Evolutionary conservation across 2,888 invertebrate species (phyloP).

Genomic region (Hyposoter didymator): DNA sequence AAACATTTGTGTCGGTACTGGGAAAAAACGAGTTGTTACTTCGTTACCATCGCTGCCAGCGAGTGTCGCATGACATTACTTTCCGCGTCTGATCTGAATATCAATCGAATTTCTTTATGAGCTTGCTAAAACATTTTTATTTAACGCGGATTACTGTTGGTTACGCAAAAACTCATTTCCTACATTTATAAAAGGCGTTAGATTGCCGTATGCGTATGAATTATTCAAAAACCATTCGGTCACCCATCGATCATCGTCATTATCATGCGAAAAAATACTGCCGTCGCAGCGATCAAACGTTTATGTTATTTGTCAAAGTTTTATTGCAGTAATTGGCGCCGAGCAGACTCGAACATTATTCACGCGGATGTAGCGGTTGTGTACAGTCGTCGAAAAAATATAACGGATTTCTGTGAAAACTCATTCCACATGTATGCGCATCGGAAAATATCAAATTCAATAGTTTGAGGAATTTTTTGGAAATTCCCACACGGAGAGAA

Average conservation of each 20-base stretch:
- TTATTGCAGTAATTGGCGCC: conserved; percentile 3
- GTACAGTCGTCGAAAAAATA: neutral
- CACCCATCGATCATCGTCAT: conserved; percentile 18
- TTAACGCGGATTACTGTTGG: neutral
- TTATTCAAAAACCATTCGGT: conserved; percentile 27
- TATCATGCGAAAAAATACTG: neutral
- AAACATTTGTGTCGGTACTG: conserved; percentile 22
- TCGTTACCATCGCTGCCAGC: neutral
- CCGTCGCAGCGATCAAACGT: conserved; percentile 1
- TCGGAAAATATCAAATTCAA: neutral
- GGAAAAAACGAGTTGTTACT: conserved; percentile 12
- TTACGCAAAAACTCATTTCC: conserved; percentile 29
- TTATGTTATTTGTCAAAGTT: conserved; percentile 6
- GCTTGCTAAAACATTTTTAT: conserved; percentile 15
- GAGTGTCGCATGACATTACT: conserved; percentile 5
- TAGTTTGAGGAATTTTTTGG: too few species aligned
- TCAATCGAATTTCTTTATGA: conserved; percentile 25
- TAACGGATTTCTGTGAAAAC: neutral
- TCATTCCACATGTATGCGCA: neutral
- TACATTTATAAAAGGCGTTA: conserved; percentile 5
- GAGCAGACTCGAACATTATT: neutral
- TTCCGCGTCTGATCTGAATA: conserved; percentile 9
- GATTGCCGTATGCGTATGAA: conserved; percentile 1
- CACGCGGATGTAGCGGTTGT: neutral
- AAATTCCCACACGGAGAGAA: too few species aligned